Conservation (phyloP, 2,888 invertebrate genomes). For the Laspeyria flexula region DNA sequence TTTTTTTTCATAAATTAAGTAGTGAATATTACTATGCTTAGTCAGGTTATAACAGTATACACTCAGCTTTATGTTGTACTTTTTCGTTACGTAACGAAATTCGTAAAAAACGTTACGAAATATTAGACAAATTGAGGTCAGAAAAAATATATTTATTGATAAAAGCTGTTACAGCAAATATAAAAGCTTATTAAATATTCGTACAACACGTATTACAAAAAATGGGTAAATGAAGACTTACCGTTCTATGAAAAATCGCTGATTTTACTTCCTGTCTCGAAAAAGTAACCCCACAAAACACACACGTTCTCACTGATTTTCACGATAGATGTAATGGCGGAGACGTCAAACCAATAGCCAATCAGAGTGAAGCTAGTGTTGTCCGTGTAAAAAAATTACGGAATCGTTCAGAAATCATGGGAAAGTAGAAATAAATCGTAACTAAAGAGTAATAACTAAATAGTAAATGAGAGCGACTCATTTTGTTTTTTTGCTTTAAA, state of each 20-base stretch:
- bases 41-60: neutral
- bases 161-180: conserved; percentile 3
- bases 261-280: conserved; percentile 3
- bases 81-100: conserved; percentile 8
- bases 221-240: conserved; percentile 4
- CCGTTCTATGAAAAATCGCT: conserved; percentile 5
- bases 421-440: conserved; percentile 9
- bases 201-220: conserved; percentile 1
- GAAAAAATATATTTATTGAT: neutral
- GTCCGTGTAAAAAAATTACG: conserved; percentile 6
- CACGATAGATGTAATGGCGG: conserved; percentile 1
- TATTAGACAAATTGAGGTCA: conserved; percentile 3
- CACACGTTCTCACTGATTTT: conserved; percentile 6
- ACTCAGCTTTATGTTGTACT: neutral
- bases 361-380: neutral
- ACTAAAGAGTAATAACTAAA: neutral
- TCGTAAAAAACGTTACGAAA: conserved; percentile 3
- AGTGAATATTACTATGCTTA: neutral
- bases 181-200: conserved; percentile 5
- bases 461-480: neutral
- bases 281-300: conserved; percentile 5
- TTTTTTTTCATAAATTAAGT: neutral
- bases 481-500: conserved; percentile 4
- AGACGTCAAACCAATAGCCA: conserved; percentile 3
- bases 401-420: conserved; percentile 4